Percentiles rank a stretch among this genome's conserved stretches.
phyloP scores from a whole-genome alignment of 2,888 invertebrate genomes.

The Torymus aiolomorphi region DNA sequence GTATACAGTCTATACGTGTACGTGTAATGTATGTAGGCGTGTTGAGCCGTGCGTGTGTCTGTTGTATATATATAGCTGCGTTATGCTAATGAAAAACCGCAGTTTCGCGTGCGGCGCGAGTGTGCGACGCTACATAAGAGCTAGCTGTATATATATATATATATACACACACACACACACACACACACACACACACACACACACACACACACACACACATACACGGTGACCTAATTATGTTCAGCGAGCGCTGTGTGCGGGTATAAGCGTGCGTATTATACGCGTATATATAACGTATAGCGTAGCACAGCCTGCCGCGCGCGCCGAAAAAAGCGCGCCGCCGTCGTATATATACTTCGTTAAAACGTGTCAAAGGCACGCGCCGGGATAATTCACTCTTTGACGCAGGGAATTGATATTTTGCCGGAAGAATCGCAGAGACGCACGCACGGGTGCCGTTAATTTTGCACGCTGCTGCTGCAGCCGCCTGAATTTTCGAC shows the following conservation, averaged over 20 bases:
- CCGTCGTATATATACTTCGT: not conserved
- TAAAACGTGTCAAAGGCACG: conserved; percentile 8
- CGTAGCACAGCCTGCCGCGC: not conserved
- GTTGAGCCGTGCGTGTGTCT: not conserved
- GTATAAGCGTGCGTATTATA: not conserved
- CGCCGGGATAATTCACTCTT: not conserved
- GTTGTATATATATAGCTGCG: conserved; percentile 1
- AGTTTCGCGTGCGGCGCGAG: conserved; percentile 17
- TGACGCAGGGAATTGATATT: too few relatives aligned
- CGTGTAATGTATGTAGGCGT: not conserved
- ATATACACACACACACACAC: too few relatives aligned
- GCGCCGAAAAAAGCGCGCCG: not conserved
- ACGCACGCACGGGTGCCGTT: too few relatives aligned
- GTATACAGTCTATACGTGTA: not conserved
- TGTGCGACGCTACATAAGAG: not conserved
- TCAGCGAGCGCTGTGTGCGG: not conserved
- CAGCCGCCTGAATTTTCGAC: too few relatives aligned
- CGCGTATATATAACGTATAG: too few relatives aligned
- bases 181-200: too few relatives aligned
- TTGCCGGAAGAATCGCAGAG: too few relatives aligned
- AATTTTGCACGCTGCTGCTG: too few relatives aligned
- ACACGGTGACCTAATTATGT: conserved; percentile 26
- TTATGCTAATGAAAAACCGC: conserved; percentile 51
- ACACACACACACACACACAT: too few relatives aligned
- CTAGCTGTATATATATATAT: not conserved